Conservation (phyloP, 2,888 invertebrate species). For the Andrena trimmerana region DNA sequence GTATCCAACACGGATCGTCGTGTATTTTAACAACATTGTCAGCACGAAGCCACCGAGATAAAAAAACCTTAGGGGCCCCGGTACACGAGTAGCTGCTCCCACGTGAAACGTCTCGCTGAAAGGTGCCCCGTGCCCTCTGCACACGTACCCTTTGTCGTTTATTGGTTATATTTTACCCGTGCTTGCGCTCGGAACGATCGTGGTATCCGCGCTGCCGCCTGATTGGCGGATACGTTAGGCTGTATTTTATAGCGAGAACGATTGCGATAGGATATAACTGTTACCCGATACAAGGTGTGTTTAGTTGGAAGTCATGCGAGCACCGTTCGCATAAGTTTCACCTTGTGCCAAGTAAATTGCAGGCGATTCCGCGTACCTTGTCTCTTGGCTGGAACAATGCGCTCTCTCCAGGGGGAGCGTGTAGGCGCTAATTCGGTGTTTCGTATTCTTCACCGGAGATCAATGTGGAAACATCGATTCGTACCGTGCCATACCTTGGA, state of each 20-base stretch:
- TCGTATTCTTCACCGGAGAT: background rate
- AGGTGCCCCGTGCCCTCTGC: conserved; percentile 40
- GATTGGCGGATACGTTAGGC: conserved; percentile 52
- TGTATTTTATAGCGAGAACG: conserved; percentile 56
- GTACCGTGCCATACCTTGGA: background rate
- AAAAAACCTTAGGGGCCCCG: conserved; percentile 6
- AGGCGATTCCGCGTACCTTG: conserved; percentile 14
- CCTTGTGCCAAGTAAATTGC: conserved; percentile 34
- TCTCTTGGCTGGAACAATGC: conserved; percentile 23
- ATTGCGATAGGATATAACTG: conserved; percentile 59
- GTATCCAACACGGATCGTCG: conserved; percentile 10
- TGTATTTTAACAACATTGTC: conserved; percentile 43
- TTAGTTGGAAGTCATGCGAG: conserved; percentile 35
- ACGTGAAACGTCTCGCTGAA: conserved; percentile 41
- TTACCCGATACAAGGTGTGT: conserved; percentile 47
- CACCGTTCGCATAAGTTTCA: conserved; percentile 22
- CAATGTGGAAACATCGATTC: conserved; percentile 16
- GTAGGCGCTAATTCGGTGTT: conserved; percentile 8
- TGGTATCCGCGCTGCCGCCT: conserved; percentile 40
- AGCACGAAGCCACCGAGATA: conserved; percentile 1
- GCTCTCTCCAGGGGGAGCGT: background rate
- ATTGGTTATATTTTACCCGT: conserved; percentile 58
- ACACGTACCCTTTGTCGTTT: conserved; percentile 52
- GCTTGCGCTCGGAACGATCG: conserved; percentile 28
- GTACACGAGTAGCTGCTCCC: conserved; percentile 39